Conservation (phyloP, 2,888 invertebrate genomes). For the Bhutanitis thaidina region DNA sequence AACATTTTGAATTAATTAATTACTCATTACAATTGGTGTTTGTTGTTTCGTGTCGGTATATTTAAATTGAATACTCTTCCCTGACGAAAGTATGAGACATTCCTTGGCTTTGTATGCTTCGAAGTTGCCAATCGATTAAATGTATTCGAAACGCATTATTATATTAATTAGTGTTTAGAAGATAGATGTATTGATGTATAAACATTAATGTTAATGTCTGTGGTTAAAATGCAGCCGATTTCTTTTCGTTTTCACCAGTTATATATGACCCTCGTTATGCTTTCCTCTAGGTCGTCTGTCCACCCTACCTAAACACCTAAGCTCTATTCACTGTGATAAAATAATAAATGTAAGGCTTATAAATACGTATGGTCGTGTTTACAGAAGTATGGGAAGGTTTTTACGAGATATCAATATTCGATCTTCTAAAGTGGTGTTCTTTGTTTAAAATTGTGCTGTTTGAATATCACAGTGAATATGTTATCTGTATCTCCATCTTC, state of each 20-base stretch:
- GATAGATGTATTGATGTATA: conserved; percentile 11
- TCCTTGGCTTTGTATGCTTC: conserved; percentile 46
- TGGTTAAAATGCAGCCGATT: conserved; percentile 7
- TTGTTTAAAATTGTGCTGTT: conserved; percentile 11
- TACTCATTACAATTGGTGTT: neutral
- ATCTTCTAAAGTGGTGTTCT: neutral
- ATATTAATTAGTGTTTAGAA: conserved; percentile 17
- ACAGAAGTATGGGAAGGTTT: conserved; percentile 16
- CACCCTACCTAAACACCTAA: conserved; percentile 32
- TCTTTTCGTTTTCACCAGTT: conserved; percentile 2
- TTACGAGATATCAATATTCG: neutral
- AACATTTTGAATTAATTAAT: neutral
- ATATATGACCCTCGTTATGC: conserved; percentile 1
- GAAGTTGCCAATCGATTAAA: conserved; percentile 36
- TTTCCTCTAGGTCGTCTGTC: conserved; percentile 23
- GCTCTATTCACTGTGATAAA: conserved; percentile 66
- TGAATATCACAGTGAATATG: conserved; percentile 21
- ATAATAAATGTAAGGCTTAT: conserved; percentile 30
- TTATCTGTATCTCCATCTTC: conserved; percentile 4
- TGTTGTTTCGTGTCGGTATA: neutral
- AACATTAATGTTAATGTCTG: conserved; percentile 11
- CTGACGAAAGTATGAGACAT: conserved; percentile 32
- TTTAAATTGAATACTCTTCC: conserved; percentile 2
- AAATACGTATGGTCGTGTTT: conserved; percentile 20
- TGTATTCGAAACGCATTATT: conserved; percentile 14